Percentiles rank a stretch among this genome's conserved stretches.
Conservation (phyloP, 2,888 invertebrate genomes). For the Altica lythri region DNA sequence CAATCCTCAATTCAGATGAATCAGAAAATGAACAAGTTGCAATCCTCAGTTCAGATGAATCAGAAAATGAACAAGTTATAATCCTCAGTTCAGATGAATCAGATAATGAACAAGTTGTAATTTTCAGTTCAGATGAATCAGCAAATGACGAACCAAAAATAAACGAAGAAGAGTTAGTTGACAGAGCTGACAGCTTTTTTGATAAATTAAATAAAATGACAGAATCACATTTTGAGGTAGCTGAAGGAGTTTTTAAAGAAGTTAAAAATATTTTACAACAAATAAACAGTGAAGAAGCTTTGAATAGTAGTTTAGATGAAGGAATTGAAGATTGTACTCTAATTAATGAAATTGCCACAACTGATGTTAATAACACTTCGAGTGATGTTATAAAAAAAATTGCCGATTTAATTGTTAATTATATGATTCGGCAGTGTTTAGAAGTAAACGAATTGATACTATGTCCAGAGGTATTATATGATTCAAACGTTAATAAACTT, state of each 20-base stretch:
- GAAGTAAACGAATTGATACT: conserved; percentile 50
- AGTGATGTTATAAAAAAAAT: conserved; percentile 22
- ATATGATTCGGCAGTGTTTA: conserved; percentile 49
- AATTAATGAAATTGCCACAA: conserved; percentile 20
- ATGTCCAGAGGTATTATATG: conserved; percentile 51
- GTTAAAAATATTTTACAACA: conserved; percentile 16
- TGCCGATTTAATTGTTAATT: conserved; percentile 45
- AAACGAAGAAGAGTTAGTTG: conserved; percentile 13
- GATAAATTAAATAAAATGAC: conserved; percentile 18
- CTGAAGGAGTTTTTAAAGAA: conserved; percentile 14
- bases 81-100: conserved; percentile 19
- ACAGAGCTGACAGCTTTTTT: conserved; percentile 21
- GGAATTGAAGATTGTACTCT: conserved; percentile 44
- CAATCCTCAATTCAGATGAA: conserved; percentile 20
- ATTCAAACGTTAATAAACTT: conserved; percentile 47
- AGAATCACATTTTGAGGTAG: conserved; percentile 4
- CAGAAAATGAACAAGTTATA: no score
- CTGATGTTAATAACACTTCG: not conserved
- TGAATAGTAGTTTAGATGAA: conserved; percentile 34
- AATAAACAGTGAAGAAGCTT: not conserved
- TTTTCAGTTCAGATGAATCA: no score
- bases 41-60: conserved; percentile 20
- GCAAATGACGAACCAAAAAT: conserved; percentile 7
- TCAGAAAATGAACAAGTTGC: conserved; percentile 4
- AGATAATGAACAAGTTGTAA: no score